phyloP scores from a whole-genome alignment of 2,113 vertebrate species.

The Amblyopsis rosae region DNA sequence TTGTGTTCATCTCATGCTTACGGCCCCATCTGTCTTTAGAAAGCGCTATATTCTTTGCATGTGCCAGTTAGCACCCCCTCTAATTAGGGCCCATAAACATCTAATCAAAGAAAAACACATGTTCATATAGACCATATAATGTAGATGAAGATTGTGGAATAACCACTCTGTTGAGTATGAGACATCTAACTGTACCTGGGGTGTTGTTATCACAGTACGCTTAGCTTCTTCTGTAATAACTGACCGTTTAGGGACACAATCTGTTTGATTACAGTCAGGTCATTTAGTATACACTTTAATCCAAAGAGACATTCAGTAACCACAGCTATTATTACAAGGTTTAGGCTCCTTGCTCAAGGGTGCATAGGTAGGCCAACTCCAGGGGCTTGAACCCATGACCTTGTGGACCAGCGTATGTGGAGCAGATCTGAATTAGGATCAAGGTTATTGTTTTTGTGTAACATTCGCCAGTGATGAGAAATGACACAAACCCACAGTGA shows the following conservation, averaged over 20 bases:
- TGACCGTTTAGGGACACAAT: neutral
- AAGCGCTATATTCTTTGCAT: slow-evolving; percentile 25
- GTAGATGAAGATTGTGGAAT: slow-evolving; percentile 8
- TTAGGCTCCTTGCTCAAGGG: neutral
- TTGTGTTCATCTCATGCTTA: no score
- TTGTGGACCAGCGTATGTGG: slow-evolving; percentile 3
- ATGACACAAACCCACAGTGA: slow-evolving; percentile 8
- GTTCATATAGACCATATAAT: neutral
- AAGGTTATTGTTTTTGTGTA: slow-evolving; percentile 29
- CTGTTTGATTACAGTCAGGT: no score
- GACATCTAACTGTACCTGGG: slow-evolving; percentile 25
- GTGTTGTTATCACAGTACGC: neutral
- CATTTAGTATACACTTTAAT: no score
- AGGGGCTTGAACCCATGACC: neutral
- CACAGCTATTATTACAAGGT: neutral
- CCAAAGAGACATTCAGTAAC: neutral
- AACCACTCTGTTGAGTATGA: slow-evolving; percentile 12
- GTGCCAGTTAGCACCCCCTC: neutral
- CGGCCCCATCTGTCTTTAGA: neutral
- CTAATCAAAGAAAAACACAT: neutral
- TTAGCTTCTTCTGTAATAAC: neutral
- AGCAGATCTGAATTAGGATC: slow-evolving; percentile 5
- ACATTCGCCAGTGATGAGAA: slow-evolving; percentile 39
- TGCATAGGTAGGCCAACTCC: no score
- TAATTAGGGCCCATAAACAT: no score